Percentiles rank a stretch among this genome's conserved stretches.
Evolutionary conservation across 2,113 vertebrate species (phyloP).

Genomic region (Hepsetus odoe): DNA sequence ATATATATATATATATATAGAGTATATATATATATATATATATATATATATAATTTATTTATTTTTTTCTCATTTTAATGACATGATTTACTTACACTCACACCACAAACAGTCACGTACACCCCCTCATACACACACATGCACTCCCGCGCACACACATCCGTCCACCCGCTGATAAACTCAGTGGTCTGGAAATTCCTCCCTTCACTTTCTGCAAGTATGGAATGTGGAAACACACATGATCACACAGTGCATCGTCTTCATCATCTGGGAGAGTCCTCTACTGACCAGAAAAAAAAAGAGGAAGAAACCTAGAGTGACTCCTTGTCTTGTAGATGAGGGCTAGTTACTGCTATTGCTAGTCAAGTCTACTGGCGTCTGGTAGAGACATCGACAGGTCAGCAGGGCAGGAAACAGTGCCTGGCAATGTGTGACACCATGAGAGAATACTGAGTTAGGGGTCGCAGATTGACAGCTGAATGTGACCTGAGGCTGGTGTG

Average conservation of each 20-base stretch:
- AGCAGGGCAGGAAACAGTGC: slow-evolving; percentile 28
- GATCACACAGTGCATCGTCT: slow-evolving; percentile 33
- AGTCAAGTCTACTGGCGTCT: slow-evolving; percentile 36
- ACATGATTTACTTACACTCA: too few relatives aligned
- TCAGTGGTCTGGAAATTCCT: slow-evolving; percentile 30
- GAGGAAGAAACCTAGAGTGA: slow-evolving; percentile 24
- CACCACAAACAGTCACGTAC: too few relatives aligned
- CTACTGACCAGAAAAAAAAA: slow-evolving; percentile 36
- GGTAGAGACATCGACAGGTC: slow-evolving; percentile 33
- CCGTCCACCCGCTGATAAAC: slow-evolving; percentile 31
- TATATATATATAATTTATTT: too few relatives aligned
- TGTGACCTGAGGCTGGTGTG: not conserved
- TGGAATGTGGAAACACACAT: slow-evolving; percentile 40
- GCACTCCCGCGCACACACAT: slow-evolving; percentile 16
- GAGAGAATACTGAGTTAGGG: not conserved
- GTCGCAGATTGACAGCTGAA: slow-evolving; percentile 14
- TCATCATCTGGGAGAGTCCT: slow-evolving; percentile 9
- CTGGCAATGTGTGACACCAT: slow-evolving; percentile 46
- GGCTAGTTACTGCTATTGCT: slow-evolving; percentile 40
- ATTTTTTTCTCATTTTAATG: too few relatives aligned
- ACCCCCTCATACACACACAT: too few relatives aligned
- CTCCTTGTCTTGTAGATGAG: not conserved
- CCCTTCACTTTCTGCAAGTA: slow-evolving; percentile 32
- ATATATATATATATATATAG: too few relatives aligned
- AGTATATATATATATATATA: too few relatives aligned